Base-by-base conservation (phyloP, 2,797 vertebrate genomes). In the Phyllotis vaccarum region DNA sequence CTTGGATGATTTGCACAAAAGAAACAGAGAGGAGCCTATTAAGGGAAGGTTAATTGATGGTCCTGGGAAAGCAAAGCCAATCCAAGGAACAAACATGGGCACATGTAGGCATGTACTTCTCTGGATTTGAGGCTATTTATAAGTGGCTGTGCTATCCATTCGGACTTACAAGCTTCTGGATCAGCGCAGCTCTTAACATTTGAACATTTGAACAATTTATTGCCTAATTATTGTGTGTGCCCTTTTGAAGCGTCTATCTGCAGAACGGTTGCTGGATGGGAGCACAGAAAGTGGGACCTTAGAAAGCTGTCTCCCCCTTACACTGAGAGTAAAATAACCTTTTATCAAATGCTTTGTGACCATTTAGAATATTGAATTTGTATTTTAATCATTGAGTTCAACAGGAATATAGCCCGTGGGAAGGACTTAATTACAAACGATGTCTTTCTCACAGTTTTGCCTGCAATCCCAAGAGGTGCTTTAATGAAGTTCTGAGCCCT, bases 381-480 rank as follows among this genome's bases (percentile, higher is more conserved):
- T 98, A 96, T 95, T 96, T 98, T 96, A 96, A 97, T 97, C 95
- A 92, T 91, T 22, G 90, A 94, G 90, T 96, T 97, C 96, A 97
- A 96, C 89, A 81, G 82, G 75, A 92, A 94, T 89, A 92, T 94
- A 95, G 97, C 96, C 97, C 90, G 94, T 96, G 96, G 96, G 96
- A 97, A 97, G 46, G 90, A 97, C 92, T 95, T 97, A 97, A 97
- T 97, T 94, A 96, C 93, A 96, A 96, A 95, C 5, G 82, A 81
- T 93, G 86, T 94, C 94, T 96, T 94, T 97, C 94, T 94, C 92
- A 24, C 72, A 62, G 83, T 37, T 75, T 43, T 81, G 72, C 79
- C 70, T 0, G 0, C 37, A 83, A 52, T 96, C 96, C 96, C 92
- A 86, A 92, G 88, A 79, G 97, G 91, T 31, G 13, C n/a, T 94